Evolutionary conservation across 1,140 invertebrate species (phyloP), one percentile per base, ranked within the genome.

Genomic region (Trichogramma pretiosum): DNA sequence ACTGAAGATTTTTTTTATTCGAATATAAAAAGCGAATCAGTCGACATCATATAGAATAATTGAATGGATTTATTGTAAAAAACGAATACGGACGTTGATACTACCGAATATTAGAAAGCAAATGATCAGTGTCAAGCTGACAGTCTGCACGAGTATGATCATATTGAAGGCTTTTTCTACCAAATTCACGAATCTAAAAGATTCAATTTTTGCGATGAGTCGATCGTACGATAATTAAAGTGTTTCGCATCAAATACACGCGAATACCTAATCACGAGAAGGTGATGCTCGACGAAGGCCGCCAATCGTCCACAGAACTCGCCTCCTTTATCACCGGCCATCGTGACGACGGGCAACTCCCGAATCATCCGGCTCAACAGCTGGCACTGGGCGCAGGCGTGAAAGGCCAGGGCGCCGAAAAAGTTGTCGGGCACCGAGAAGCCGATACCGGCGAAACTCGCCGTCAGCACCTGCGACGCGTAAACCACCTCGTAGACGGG

Each of bases 381-480:
- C 10, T 50, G 26, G 8, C 41, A 44, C 21, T 39, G 34, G 0
- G 8, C 34, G 13, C 18, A 35, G 3, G 41, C 35, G 21, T 39
- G 41, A 19, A 44, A 39, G 5, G 41, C 46, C 10, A 48, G 8
- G 8, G 37, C 33, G 2, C 35, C 48, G 18, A 50, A 50, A 11
- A 38, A 44, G 17, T 50, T 50, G 13, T 50, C 48, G 3, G 35
- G 40, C 11, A 50, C 35, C 1, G 48, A 43, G 3, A 38, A 26
- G 0, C 34, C 10, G 10, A 44, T 24, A 1, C 26, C 41, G 4
- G 39, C 41, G 16, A 44, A 30, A 11, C 34, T 11, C 1, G 34
- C 35, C 14, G n/a, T 19, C 2, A 50, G 8, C 9, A 19, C 13
- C 16, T 50, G 48, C n/a, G 14, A 4, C 2, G 21, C 3, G 11